phyloP scores from a whole-genome alignment of 1,140 invertebrate species.

The Pinna nobilis region DNA sequence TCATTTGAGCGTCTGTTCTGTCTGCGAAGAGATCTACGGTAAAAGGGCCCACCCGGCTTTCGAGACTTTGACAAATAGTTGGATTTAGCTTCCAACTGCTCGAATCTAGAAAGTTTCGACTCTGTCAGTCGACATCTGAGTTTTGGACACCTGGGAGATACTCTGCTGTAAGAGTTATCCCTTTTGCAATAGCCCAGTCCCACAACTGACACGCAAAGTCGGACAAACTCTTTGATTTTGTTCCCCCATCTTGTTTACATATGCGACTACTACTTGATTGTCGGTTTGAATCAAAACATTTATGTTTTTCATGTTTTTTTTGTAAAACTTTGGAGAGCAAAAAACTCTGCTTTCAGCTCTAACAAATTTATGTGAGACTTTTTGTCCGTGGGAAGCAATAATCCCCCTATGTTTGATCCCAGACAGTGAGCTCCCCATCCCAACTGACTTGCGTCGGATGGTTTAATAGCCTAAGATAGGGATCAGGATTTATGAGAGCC shows the following conservation, averaged over 20 bases:
- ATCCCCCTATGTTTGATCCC: slow-evolving; percentile 5
- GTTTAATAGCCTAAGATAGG: slow-evolving; percentile 4
- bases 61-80: slow-evolving; percentile 12
- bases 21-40: slow-evolving; percentile 25
- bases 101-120: background rate
- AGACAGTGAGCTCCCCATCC: slow-evolving; percentile 14
- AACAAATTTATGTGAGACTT: slow-evolving; percentile 1
- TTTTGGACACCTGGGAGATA: slow-evolving; percentile 12
- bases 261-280: background rate
- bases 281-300: background rate
- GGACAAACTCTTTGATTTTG: background rate
- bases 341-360: background rate
- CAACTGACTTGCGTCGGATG: slow-evolving; percentile 22
- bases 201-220: slow-evolving; percentile 13
- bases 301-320: background rate
- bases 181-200: slow-evolving; percentile 9
- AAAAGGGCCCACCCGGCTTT: background rate
- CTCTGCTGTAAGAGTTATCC: slow-evolving; percentile 7
- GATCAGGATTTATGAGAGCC: background rate
- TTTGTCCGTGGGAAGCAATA: slow-evolving; percentile 14
- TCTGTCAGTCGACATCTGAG: slow-evolving; percentile 12
- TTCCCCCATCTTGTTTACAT: slow-evolving; percentile 28
- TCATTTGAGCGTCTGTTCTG: background rate
- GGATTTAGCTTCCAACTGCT: slow-evolving; percentile 17
- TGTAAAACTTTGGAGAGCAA: background rate